Base-by-base conservation (phyloP, 1,140 invertebrate genomes). In the Homalodisca vitripennis region DNA sequence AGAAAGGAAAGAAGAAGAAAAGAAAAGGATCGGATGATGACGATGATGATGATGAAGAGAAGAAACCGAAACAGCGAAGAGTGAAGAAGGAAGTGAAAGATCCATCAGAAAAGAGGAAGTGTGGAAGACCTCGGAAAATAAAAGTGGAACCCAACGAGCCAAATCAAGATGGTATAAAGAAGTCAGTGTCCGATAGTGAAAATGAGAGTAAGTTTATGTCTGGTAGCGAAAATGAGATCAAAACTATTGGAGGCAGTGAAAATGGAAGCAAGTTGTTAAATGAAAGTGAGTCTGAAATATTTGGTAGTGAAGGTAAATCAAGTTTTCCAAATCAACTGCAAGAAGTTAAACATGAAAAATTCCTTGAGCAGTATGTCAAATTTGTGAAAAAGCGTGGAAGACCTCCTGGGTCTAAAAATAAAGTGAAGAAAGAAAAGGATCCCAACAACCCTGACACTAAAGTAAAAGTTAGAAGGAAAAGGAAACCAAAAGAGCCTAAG, bases 361-460 rank as follows among this genome's bases (percentile, higher is more conserved):
- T 60, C 24, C 14, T 60, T 2, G 22, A 60, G 24, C 55, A 60
- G 27, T 60, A 27, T 60, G 55, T 60, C 2, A 60, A 60, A 22
- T 60, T 60, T 29, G 55, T 60, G 14, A 60, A 60, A 30, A 60
- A 24, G n/a, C 26, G 55, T 13, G 55, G 55, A 60, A 26, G 55
- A 60, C 55, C 55, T 26, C 22, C 22, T 12, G 55, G 55, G 24
- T 60, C 55, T 29, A 60, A 60, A 60, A 60, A 60, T 24, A 60
- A 60, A 60, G 55, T 60, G 26, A 60, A 60, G 29, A 60, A 60
- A 60, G 55, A 22, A 3, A 60, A 60, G 29, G 55, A 60, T 27
- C 24, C 27, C 2, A 60, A 53, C 20, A 41, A 51, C 17, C 22
- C 13, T 6, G 55, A 60, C 6, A 30, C 2, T 2, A 60, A 60